Base-by-base conservation (phyloP, 2,888 invertebrate species). In the Synanthedon formicaeformis region DNA sequence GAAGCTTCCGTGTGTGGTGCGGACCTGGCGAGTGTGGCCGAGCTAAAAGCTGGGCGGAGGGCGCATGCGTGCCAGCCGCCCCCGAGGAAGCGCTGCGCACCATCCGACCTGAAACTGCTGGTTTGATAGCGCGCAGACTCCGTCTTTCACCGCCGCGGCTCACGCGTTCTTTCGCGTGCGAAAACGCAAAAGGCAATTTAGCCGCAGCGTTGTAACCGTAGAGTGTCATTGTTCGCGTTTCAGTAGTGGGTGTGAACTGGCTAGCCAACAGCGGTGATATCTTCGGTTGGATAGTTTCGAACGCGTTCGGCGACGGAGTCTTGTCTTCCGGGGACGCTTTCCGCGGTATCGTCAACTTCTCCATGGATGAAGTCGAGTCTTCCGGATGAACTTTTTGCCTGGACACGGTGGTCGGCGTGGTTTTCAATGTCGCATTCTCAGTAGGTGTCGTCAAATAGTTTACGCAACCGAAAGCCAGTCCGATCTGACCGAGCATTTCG, bases 191-290 rank as follows among this genome's bases (percentile, higher is more conserved):
- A 51, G 88, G 88, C 55, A 88, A 70, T 64, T 78, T 77, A 57
- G 88, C 88, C 10, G 86, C 86, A 54, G 86, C 86, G 67, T 87
- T 88, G 79, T 88, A 88, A 11, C 88, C 88, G 63, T 88, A 88
- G 65, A 82, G 63, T 65, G 86, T 86, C 87, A 87, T 85, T 56
- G 85, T 79, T 50, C 74, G 71, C 52, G 80, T 66, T 58, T 88
- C 88, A 45, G 81, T 72, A 40, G 81, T 78, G 50, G 84, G 78
- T 56, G 84, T 78, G 59, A 73, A 78, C 56, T 73, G 78, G 61
- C 74, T 73, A 52, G 82, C 78, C 51, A 85, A 65, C 54, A 80
- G 58, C 59, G 87, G 83, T 11, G 87, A 86, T 60, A 88, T 88
- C 71, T 86, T 88, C 63, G 87, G 87, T 64, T 79, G 81, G 54